phyloP scores from a whole-genome alignment of 2,888 invertebrate species.

The Heliconius hortense region DNA sequence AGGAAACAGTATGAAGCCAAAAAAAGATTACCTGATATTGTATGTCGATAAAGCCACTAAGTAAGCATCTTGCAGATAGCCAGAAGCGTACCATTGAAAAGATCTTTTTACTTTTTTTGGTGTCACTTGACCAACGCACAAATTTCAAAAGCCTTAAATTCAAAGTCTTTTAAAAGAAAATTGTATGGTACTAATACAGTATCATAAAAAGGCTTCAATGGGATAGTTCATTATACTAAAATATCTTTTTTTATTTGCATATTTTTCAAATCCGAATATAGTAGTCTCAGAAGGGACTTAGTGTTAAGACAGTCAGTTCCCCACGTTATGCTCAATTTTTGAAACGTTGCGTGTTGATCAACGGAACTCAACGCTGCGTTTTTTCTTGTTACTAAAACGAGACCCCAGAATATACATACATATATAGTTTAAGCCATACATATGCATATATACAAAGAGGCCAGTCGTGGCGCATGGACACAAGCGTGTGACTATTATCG shows the following conservation, averaged over 20 bases:
- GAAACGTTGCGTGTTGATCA: too few species aligned
- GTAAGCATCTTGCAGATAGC: conserved; percentile 17
- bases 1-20: not conserved
- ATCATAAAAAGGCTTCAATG: not conserved
- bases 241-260: not conserved
- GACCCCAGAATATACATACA: too few species aligned
- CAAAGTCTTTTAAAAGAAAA: not conserved
- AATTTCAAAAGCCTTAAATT: conserved; percentile 17
- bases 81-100: conserved; percentile 11
- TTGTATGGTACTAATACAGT: not conserved
- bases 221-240: not conserved
- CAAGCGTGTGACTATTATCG: too few species aligned
- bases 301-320: too few species aligned
- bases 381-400: too few species aligned
- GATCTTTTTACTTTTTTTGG: conserved; percentile 13
- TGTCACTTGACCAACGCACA: conserved; percentile 18
- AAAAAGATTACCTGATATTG: not conserved
- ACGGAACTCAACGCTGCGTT: too few species aligned
- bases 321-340: too few species aligned
- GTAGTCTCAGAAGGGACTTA: too few species aligned
- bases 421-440: too few species aligned
- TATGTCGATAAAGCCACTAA: conserved; percentile 1
- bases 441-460: too few species aligned
- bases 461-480: too few species aligned
- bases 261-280: too few species aligned